phyloP scores from a whole-genome alignment of 2,797 vertebrate genomes.

The Nannoperca australis region DNA sequence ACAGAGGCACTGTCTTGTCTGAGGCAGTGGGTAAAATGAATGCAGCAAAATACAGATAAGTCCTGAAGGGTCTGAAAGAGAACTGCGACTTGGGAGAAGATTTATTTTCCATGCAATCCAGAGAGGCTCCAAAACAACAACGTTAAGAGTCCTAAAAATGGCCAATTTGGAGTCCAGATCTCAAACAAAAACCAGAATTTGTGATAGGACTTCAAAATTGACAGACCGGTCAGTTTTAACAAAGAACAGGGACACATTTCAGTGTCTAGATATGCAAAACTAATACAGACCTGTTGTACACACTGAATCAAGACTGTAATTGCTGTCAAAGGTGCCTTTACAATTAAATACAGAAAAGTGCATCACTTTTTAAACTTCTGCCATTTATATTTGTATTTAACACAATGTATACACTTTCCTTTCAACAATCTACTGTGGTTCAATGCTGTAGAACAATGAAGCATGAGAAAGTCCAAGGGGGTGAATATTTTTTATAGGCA shows the following conservation, averaged over 20 bases:
- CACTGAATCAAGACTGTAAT: not conserved
- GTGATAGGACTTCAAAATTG: not conserved
- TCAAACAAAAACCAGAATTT: not conserved
- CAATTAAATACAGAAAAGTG: not conserved
- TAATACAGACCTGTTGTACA: not conserved
- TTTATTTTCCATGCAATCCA: not conserved
- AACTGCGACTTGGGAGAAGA: not conserved
- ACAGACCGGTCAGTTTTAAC: not conserved
- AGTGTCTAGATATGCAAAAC: not conserved
- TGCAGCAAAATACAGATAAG: not conserved
- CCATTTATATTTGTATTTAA: not conserved
- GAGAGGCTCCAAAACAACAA: not conserved
- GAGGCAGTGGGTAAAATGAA: not conserved
- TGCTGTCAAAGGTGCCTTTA: not conserved
- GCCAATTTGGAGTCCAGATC: not conserved
- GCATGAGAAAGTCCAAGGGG: not conserved
- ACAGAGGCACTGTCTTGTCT: not conserved
- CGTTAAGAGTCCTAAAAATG: not conserved
- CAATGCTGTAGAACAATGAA: not conserved
- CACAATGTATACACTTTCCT: not conserved
- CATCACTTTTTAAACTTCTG: not conserved
- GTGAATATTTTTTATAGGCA: conserved; percentile 27
- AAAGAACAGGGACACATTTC: not conserved
- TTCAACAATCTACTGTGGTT: not conserved
- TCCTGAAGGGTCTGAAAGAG: conserved; percentile 1